Percentiles rank a stretch among this genome's conserved stretches.
Evolutionary conservation across 1,140 invertebrate species (phyloP).

Genomic region (Geopemphigus sp.): DNA sequence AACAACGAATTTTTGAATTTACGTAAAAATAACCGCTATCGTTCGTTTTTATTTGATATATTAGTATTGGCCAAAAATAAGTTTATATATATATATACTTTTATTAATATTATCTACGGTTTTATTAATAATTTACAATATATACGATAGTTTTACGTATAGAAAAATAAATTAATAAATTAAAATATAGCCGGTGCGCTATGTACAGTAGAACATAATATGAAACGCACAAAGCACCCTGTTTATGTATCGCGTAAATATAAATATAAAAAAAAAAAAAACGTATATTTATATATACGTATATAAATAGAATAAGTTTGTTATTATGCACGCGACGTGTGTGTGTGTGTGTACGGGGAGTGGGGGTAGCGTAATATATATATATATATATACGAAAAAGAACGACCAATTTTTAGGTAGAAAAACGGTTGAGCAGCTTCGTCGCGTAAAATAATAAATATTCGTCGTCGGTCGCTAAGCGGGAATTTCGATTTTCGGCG

Average conservation of each 20-base stretch:
- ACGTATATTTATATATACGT: neutral
- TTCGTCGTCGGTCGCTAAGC: no score
- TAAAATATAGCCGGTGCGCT: neutral
- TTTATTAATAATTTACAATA: no score
- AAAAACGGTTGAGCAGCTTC: slow-evolving; percentile 24
- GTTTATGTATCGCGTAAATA: neutral
- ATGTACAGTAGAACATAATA: slow-evolving; percentile 38
- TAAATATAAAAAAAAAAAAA: neutral
- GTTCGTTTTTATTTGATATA: no score
- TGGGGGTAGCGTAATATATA: neutral
- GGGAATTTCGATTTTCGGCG: no score
- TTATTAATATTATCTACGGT: no score
- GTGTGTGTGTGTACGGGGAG: no score
- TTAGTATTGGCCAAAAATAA: no score
- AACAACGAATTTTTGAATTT: no score
- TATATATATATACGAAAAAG: neutral
- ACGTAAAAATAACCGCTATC: neutral
- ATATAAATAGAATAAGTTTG: neutral
- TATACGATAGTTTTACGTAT: neutral
- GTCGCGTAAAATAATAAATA: slow-evolving; percentile 4
- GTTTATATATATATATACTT: no score
- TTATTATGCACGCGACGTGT: neutral
- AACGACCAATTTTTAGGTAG: neutral
- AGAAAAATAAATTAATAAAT: slow-evolving; percentile 32
- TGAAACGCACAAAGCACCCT: slow-evolving; percentile 39